phyloP scores from a whole-genome alignment of 2,113 vertebrate species.

The Cyanoderma ruficeps region DNA sequence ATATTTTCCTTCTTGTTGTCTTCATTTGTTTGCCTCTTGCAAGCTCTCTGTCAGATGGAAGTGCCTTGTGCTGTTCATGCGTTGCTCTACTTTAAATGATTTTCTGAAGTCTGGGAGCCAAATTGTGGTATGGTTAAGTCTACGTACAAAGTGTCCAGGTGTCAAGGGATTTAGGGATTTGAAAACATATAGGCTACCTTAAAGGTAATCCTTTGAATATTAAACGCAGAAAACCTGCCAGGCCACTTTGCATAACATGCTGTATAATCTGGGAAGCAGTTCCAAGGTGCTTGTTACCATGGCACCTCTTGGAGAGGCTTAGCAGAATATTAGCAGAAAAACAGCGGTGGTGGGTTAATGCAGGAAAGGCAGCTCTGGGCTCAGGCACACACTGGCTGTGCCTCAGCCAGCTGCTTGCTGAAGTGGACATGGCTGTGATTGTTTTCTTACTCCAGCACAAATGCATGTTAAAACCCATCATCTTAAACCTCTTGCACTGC shows the following conservation, averaged over 20 bases:
- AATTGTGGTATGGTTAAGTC: not conserved
- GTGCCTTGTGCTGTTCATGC: not conserved
- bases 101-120: not conserved
- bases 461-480: not conserved
- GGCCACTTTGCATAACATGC: not conserved
- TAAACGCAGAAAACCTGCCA: constrained; percentile 1
- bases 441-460: not conserved
- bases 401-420: not conserved
- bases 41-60: not conserved
- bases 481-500: not conserved
- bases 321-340: not conserved
- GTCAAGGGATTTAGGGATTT: constrained; percentile 2
- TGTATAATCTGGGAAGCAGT: not conserved
- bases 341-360: not conserved
- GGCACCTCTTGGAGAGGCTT: constrained; percentile 9
- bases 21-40: not conserved
- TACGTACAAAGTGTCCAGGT: not conserved
- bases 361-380: not conserved
- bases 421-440: not conserved
- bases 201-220: not conserved
- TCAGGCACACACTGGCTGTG: not conserved
- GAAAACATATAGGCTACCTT: not conserved
- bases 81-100: not conserved
- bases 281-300: constrained; percentile 56
- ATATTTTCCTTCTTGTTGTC: not conserved